Base-by-base conservation (phyloP, 2,888 invertebrate species). In the Melinopterus prodromus region DNA sequence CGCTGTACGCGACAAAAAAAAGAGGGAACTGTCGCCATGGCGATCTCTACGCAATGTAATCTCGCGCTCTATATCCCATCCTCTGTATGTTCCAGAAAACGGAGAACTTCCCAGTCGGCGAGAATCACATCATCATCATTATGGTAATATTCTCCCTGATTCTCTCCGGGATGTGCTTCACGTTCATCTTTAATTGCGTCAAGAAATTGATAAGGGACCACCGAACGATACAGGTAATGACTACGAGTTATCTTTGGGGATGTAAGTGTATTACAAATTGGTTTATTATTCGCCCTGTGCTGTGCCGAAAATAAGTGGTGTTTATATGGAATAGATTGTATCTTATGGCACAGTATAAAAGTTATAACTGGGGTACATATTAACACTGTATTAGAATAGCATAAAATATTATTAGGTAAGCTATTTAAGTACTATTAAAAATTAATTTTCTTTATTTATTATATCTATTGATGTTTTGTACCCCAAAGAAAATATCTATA, bases 121-220 rank as follows among this genome's bases (percentile, higher is more conserved):
- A 93, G 9, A 93, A 93, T 83, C 95, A 97, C 88, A 96, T 97
- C 87, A 91, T 95, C 87, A 95, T 97, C 85, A 97, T 98, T 83
- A 92, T 98, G 87, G 93, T 97, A 37, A 95, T 98, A 80, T 97
- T 97, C 89, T 95, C 95, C 26, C 90, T 97, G 80, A 96, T 98
- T 82, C 92, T 98, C 78, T 94, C 95, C 71, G 96, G 97, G 37
- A 96, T 98, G 95, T 95, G 95, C 87, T 93, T 95, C 87, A 95
- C 97, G 71, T 96, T 97, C 89, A 92, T 97, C 82, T 96, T 96
- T 90, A 97, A 97, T 87, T 97, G 97, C 89, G 92, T 95, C 83
- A 92, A 94, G 84, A 97, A 98, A 88, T 92, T 98, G 70, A 93
- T 96, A 86, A 93, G 95, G 87, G 97, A 97, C 90, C 97, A 96